phyloP scores from a whole-genome alignment of 2,797 vertebrate species.

The Rhinella marina region DNA sequence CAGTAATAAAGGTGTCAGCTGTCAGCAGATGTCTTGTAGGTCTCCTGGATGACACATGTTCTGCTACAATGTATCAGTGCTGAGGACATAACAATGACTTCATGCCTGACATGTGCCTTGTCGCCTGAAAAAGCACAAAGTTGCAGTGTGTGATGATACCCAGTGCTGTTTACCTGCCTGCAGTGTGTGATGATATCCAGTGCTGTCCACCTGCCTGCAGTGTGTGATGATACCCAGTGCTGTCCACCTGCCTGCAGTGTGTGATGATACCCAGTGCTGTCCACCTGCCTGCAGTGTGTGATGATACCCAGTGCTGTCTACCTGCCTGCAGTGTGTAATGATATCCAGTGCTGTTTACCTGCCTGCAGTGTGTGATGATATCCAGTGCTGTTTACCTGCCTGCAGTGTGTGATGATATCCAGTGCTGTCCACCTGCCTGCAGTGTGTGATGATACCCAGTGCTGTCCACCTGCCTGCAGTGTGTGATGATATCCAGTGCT shows the following conservation, averaged over 20 bases:
- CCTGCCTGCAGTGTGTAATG: not conserved
- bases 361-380: not conserved
- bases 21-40: conserved; percentile 20
- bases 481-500: no score
- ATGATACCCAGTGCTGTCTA: not conserved
- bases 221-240: no score
- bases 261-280: no score
- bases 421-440: not conserved
- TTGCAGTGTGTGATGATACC: not conserved
- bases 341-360: not conserved
- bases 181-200: no score
- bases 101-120: not conserved
- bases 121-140: not conserved
- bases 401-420: not conserved
- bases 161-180: not conserved
- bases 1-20: not conserved
- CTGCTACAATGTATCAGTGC: conserved; percentile 38
- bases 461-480: not conserved
- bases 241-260: not conserved
- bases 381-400: not conserved
- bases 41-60: conserved; percentile 30
- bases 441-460: no score
- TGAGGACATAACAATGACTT: not conserved
- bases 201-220: not conserved
- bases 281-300: not conserved